Conservation (phyloP, 2,888 invertebrate species). For the Macaria liturata region DNA sequence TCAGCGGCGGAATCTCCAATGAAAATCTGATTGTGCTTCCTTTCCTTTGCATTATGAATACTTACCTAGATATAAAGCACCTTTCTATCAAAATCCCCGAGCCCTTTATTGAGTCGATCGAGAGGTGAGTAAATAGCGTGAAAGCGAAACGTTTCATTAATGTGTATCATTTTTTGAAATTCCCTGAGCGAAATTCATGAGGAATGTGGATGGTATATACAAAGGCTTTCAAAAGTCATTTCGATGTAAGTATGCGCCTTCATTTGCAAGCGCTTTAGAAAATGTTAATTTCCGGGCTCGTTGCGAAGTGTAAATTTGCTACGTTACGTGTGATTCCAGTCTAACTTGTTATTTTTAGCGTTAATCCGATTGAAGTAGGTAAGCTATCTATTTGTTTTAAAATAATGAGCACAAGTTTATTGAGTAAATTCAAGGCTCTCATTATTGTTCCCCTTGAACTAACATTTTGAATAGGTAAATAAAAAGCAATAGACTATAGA, state of each 20-base stretch:
- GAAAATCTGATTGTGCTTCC: slow-evolving; percentile 78
- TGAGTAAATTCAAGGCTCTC: too few relatives aligned
- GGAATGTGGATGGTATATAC: slow-evolving; percentile 50
- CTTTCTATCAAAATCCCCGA: slow-evolving; percentile 66
- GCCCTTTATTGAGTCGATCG: slow-evolving; percentile 63
- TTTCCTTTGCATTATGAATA: slow-evolving; percentile 72
- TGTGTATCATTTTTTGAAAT: slow-evolving; percentile 51
- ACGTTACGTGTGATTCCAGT: not conserved
- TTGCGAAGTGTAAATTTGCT: slow-evolving; percentile 10
- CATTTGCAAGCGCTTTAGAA: slow-evolving; percentile 67
- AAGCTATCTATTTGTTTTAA: too few relatives aligned
- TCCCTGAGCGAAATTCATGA: slow-evolving; percentile 43
- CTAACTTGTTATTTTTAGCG: slow-evolving; percentile 7
- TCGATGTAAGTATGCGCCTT: slow-evolving; percentile 59
- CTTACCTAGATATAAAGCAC: slow-evolving; percentile 25
- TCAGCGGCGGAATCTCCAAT: slow-evolving; percentile 54
- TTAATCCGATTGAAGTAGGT: slow-evolving; percentile 3
- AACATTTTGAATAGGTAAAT: too few relatives aligned
- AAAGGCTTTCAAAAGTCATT: slow-evolving; percentile 60
- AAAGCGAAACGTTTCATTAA: slow-evolving; percentile 55
- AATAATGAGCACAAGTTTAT: too few relatives aligned
- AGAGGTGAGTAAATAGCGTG: slow-evolving; percentile 59
- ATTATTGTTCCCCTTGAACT: too few relatives aligned
- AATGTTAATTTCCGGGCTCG: slow-evolving; percentile 64
- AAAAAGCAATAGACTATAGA: too few relatives aligned